phyloP scores from a whole-genome alignment of 2,888 invertebrate species.

The Lobophora halterata region DNA sequence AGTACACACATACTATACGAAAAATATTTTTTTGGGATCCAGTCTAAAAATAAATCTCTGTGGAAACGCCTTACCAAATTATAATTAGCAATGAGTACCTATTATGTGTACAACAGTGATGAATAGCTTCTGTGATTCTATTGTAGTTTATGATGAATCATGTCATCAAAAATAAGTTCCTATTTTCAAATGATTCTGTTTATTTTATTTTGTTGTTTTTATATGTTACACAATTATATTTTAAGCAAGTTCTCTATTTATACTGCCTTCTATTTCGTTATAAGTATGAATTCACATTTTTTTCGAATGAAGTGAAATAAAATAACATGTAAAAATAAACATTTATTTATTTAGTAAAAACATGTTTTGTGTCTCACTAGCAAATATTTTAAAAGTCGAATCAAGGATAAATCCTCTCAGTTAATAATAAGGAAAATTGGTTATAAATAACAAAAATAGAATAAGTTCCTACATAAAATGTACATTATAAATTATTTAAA shows the following conservation, averaged over 20 bases:
- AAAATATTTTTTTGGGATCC: too few relatives aligned
- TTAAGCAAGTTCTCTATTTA: too few relatives aligned
- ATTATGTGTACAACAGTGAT: conserved; percentile 11
- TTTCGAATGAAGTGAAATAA: conserved; percentile 24
- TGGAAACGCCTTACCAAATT: too few relatives aligned
- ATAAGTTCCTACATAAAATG: conserved; percentile 20
- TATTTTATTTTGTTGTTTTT: conserved; percentile 8
- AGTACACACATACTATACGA: too few relatives aligned
- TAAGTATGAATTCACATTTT: too few relatives aligned
- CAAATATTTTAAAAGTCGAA: conserved; percentile 17
- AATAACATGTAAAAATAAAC: conserved; percentile 37
- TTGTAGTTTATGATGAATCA: conserved; percentile 26
- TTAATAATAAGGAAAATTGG: conserved; percentile 12
- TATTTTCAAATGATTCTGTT: conserved; percentile 20
- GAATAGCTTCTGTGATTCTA: conserved; percentile 15
- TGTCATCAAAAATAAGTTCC: conserved; percentile 28
- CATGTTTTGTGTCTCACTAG: conserved; percentile 38
- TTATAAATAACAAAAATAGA: conserved; percentile 15
- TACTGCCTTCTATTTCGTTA: too few relatives aligned
- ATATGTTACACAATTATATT: too few relatives aligned
- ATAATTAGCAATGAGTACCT: too few relatives aligned
- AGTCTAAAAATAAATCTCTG: too few relatives aligned
- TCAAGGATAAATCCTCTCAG: conserved; percentile 12
- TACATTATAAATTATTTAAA: conserved; percentile 13
- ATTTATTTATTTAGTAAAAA: conserved; percentile 47